Evolutionary conservation across 1,140 invertebrate species (phyloP), one percentile per base, ranked within the genome.

Genomic region (Cephus cinctus): DNA sequence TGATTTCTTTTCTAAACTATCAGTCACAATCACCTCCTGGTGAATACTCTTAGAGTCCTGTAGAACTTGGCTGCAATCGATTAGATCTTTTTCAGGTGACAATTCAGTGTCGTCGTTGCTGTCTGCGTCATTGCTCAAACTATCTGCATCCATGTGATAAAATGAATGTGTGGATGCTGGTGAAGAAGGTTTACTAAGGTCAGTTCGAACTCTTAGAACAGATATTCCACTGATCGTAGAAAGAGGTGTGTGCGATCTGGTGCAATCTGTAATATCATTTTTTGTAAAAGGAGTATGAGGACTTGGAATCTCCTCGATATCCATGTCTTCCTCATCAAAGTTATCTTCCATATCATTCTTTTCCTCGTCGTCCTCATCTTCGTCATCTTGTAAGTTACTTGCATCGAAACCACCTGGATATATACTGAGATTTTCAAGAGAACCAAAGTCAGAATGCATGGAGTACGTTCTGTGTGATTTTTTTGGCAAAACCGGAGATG

Each of bases 281-380:
- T 58, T 67, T 30, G 20, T 56, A 47, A 52, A 71, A 38, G 65
- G 63, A 12, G 63, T 65, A 18, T 64, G 63, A 1, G 66, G 64
- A 39, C 61, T 69, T 12, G 52, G 47, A 6, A 69, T 64, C 39
- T 62, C 69, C 12, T 63, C 62, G 5, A 69, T 65, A 20, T 77
- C 69, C 58, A 76, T 75, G 42, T 77, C 74, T 47, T 76, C 72
- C n/a, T 81, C 76, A 34, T 79, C 74, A 14, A 71, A 69, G 20
- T 78, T 69, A 18, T 76, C 73, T 11, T 74, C 62, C 6, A 70
- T 47, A 14, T 61, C 61, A 22, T 55, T 50, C 14, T 54, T 51
- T 16, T 67, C 64, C 11, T 61, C 54, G 44, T 73, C 48, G 9
- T 67, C 61, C 21, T 75, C 63, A 39, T 79, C 63, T 5, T 69